A percentile compares a stretch with the other conserved stretches of the same genome.
phyloP scores from a whole-genome alignment of 2,113 vertebrate genomes.

The Osmerus eperlanus region DNA sequence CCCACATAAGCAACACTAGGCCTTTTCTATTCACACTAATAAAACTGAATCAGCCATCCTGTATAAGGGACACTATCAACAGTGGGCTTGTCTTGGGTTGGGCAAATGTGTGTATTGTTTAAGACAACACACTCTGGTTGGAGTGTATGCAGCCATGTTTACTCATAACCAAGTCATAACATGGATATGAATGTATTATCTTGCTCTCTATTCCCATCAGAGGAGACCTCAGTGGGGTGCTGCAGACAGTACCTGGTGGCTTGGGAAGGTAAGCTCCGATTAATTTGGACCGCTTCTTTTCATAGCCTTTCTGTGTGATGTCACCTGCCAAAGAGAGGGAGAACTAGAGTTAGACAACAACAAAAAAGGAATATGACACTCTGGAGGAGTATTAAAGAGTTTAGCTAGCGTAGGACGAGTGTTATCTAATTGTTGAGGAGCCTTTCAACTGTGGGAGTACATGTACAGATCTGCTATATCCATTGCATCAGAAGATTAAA shows the following conservation, averaged over 20 bases:
- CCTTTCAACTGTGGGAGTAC: too few species aligned
- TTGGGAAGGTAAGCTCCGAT: conserved; percentile 63
- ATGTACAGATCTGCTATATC: not conserved
- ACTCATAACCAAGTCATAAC: too few species aligned
- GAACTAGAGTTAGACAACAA: not conserved
- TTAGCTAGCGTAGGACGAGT: not conserved
- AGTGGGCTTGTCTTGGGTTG: too few species aligned
- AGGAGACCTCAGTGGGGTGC: too few species aligned
- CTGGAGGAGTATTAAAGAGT: not conserved
- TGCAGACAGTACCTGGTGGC: conserved; percentile 43
- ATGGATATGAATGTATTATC: too few species aligned
- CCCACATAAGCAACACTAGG: too few species aligned
- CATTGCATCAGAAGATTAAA: not conserved
- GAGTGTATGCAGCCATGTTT: not conserved
- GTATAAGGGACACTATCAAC: too few species aligned
- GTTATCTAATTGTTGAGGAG: too few species aligned
- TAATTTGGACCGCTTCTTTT: conserved; percentile 68
- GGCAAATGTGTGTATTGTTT: not conserved
- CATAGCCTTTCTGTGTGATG: conserved; percentile 71
- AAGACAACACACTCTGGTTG: not conserved
- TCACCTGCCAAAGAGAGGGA: conserved; percentile 50
- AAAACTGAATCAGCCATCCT: not conserved
- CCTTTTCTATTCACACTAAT: not conserved
- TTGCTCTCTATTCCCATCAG: too few species aligned
- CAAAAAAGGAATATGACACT: not conserved